Evolutionary conservation across 2,888 invertebrate species (phyloP).

Genomic region (Acanthosoma haemorrhoidale): DNA sequence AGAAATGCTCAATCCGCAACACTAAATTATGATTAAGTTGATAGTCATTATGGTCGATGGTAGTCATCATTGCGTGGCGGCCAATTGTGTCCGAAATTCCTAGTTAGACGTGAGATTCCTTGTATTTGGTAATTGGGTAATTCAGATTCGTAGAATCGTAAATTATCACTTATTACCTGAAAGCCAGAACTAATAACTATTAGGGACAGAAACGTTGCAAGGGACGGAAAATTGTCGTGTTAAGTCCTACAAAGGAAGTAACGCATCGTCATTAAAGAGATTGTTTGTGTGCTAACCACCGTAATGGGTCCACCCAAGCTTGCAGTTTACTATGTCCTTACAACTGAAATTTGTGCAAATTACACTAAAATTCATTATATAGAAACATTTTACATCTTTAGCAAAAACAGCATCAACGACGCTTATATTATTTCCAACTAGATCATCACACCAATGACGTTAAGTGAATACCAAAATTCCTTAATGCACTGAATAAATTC

Average conservation of each 20-base stretch:
- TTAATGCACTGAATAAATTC: too few relatives aligned
- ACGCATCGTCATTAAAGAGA: not conserved
- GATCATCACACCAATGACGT: too few relatives aligned
- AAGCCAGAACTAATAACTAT: slow-evolving; percentile 20
- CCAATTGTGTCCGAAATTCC: not conserved
- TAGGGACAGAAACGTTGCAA: not conserved
- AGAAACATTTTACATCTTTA: too few relatives aligned
- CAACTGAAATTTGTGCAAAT: too few relatives aligned
- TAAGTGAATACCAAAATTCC: too few relatives aligned
- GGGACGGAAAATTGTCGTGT: not conserved
- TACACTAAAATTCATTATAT: too few relatives aligned
- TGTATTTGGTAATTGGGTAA: slow-evolving; percentile 16
- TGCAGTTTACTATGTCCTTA: too few relatives aligned
- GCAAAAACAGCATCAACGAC: too few relatives aligned
- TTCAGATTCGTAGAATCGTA: not conserved
- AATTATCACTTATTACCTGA: slow-evolving; percentile 10
- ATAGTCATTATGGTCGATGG: too few relatives aligned
- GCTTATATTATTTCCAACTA: too few relatives aligned
- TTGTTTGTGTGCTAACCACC: not conserved
- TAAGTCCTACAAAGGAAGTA: not conserved
- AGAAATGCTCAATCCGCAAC: too few relatives aligned
- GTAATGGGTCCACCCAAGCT: not conserved
- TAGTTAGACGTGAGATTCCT: not conserved
- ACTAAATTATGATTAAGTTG: too few relatives aligned
- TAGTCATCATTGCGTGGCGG: not conserved